Percentiles rank a stretch among this genome's conserved stretches.
phyloP scores from a whole-genome alignment of 1,140 invertebrate species.

The Bicyclus anynana region DNA sequence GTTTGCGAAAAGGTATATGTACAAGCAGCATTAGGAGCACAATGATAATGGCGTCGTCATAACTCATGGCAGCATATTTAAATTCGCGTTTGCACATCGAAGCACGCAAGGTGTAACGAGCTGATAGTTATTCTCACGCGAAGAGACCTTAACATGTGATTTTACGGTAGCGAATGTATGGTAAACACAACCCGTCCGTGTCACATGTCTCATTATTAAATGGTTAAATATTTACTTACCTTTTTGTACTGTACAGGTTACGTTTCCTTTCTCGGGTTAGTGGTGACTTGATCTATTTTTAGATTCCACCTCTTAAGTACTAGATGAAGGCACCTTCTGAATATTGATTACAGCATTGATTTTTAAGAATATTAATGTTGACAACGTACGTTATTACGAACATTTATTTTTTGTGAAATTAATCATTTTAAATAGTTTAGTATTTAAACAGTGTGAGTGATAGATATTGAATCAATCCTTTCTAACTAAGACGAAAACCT shows the following conservation, averaged over 20 bases:
- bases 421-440: too few relatives aligned
- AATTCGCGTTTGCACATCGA: conserved; percentile 54
- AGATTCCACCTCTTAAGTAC: neutral
- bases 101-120: conserved; percentile 49
- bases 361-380: too few relatives aligned
- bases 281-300: neutral
- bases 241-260: neutral
- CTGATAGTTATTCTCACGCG: conserved; percentile 48
- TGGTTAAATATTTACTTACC: neutral
- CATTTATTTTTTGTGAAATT: too few relatives aligned
- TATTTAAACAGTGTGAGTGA: too few relatives aligned
- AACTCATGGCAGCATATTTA: conserved; percentile 51
- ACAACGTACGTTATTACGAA: too few relatives aligned
- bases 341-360: too few relatives aligned
- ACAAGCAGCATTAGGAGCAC: conserved; percentile 28
- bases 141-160: conserved; percentile 31
- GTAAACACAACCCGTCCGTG: conserved; percentile 3
- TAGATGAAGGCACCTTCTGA: too few relatives aligned
- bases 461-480: too few relatives aligned
- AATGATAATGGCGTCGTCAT: conserved; percentile 49
- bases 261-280: neutral
- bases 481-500: too few relatives aligned
- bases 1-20: conserved; percentile 6
- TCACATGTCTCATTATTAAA: conserved; percentile 11
- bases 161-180: conserved; percentile 21